phyloP scores from a whole-genome alignment of 2,113 vertebrate species.

The Pelobates fuscus region DNA sequence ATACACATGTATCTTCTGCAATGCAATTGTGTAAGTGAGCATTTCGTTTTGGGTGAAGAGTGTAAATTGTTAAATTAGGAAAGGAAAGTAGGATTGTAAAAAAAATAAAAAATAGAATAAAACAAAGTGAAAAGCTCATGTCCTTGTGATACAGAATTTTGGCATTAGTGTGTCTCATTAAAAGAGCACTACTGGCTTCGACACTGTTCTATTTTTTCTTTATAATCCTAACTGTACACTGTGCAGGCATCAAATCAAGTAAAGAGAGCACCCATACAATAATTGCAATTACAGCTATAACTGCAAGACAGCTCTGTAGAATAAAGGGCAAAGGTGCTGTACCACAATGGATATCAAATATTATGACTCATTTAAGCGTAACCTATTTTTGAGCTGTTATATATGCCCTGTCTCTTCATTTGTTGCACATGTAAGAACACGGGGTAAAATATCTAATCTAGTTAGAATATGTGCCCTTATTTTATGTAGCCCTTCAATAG shows the following conservation, averaged over 20 bases:
- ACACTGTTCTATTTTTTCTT: background rate
- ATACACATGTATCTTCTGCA: background rate
- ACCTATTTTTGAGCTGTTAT: constrained; percentile 5
- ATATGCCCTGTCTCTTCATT: background rate
- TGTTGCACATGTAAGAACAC: background rate
- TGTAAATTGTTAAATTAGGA: background rate
- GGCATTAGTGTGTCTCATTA: constrained; percentile 9
- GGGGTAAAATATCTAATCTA: background rate
- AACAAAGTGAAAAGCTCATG: background rate
- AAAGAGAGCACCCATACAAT: constrained; percentile 6
- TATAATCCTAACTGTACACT: background rate
- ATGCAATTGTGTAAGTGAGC: background rate
- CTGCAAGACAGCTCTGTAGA: constrained; percentile 14
- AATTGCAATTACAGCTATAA: constrained; percentile 19
- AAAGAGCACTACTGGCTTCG: background rate
- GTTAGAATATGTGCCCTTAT: background rate
- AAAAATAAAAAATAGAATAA: background rate
- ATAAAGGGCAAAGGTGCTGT: background rate
- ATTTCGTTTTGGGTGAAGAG: background rate
- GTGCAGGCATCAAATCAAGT: background rate
- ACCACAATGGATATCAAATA: background rate
- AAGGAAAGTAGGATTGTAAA: background rate
- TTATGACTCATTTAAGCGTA: constrained; percentile 22
- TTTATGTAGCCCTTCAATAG: background rate
- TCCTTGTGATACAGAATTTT: background rate